These are phyloP conservation scores for Eupithecia subumbrata DNA, from an alignment of 2,888 invertebrate species.

Conservation along the genomic window DNA sequence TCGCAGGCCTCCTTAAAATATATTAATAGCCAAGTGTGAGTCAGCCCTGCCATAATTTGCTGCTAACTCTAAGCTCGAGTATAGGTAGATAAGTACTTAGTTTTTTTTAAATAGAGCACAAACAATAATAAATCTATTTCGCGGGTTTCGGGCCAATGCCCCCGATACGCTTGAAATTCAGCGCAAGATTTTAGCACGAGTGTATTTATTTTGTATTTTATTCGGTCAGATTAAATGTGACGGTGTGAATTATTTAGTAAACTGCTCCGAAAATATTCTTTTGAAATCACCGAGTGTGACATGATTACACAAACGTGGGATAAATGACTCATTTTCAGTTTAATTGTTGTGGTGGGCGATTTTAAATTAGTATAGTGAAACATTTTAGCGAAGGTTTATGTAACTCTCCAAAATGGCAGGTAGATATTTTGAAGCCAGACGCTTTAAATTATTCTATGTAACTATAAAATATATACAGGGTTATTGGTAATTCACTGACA, in stretches of 20 bases:
- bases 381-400: too few species aligned
- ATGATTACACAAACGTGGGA: constrained; percentile 11
- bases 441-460: too few species aligned
- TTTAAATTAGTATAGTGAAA: not conserved
- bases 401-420: too few species aligned
- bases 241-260: constrained; percentile 14
- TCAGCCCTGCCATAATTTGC: not conserved
- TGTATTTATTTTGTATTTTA: constrained; percentile 11
- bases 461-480: too few species aligned
- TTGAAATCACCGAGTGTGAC: constrained; percentile 9
- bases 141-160: constrained; percentile 21
- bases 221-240: constrained; percentile 13
- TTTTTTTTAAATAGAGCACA: not conserved
- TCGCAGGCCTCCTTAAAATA: not conserved
- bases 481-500: too few species aligned
- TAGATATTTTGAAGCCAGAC: too few species aligned
- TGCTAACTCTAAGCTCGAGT: not conserved
- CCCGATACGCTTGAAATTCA: constrained; percentile 29
- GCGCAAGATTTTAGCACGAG: constrained; percentile 27
- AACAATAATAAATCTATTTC: constrained; percentile 9
- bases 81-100: not conserved
- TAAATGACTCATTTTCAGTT: constrained; percentile 6
- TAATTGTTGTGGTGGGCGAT: not conserved
- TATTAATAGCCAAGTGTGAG: not conserved
- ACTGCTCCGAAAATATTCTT: constrained; percentile 20